Evolutionary conservation across 2,113 vertebrate genomes (phyloP), one percentile per base, ranked within the genome.

Genomic region (Oostethus manadensis): DNA sequence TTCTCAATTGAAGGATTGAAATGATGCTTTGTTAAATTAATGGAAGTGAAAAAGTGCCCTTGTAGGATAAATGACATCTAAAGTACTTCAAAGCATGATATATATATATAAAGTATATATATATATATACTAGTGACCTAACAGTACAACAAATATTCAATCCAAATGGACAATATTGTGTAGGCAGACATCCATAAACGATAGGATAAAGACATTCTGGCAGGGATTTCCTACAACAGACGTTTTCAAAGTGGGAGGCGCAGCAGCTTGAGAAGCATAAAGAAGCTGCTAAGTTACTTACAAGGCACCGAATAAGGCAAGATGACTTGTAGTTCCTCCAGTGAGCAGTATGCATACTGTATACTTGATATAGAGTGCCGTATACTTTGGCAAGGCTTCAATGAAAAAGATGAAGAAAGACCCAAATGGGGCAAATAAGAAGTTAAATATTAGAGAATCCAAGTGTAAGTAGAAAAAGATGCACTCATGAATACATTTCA

Each of bases 401-500:
- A 71, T 38, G 29, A 40, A 42, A 13, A 33, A 26, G 3, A 61
- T 68, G 77, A 81, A 29, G 18, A 26, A 60, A 65, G 62, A 76
- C 55, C 69, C 45, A 67, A 75, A 73, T 74, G 65, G 66, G 77
- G 70, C 65, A 49, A 73, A 59, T 62, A 74, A 43, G 62, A 71
- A 70, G 60, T 74, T 72, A 86, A 68, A 82, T 82, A 84, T 88
- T 88, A 90, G 87, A 67, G 45, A 62, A 72, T 66, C 47, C 65
- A 60, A 56, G 46, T 46, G 54, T 58, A 60, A 66, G 76, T 42
- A 42, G 13, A 42, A 42, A 42, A 42, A 42, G 38, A 42, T 13
- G 38, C 13, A 42, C 13, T 42, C 5, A 33, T 42, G 38, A 42
- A 42, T 42, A 42, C 13, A 42, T 42, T 42, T 42, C 3, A 42